Conservation (phyloP, 2,797 vertebrate species). For the Menidia menidia region DNA sequence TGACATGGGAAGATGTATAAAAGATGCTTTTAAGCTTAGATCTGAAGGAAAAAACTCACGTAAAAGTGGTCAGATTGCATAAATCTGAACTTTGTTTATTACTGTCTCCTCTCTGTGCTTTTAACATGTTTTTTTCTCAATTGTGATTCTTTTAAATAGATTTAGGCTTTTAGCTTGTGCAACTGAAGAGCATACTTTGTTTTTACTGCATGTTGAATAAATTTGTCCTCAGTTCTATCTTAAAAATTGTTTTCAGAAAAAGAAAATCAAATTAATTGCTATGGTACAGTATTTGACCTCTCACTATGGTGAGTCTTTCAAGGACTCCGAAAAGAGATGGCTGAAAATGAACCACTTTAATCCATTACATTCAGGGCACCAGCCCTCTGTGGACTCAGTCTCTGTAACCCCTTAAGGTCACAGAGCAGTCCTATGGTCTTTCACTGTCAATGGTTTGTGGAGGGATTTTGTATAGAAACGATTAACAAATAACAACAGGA, state of each 20-base stretch:
- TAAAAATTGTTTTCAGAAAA: background rate
- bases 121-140: conserved; percentile 17
- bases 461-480: conserved; percentile 3
- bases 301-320: conserved; percentile 9
- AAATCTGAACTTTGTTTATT: background rate
- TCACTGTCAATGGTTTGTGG: too few relatives aligned
- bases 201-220: conserved; percentile 29
- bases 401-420: conserved; percentile 25
- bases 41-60: background rate
- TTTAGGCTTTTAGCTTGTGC: conserved; percentile 58
- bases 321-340: conserved; percentile 31
- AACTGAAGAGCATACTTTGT: conserved; percentile 59
- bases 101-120: conserved; percentile 14
- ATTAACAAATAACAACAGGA: too few relatives aligned
- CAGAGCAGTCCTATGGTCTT: conserved; percentile 31
- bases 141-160: conserved; percentile 28
- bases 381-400: conserved; percentile 30
- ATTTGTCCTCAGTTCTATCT: conserved; percentile 34
- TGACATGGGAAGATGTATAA: conserved; percentile 12
- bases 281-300: conserved; percentile 25
- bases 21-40: conserved; percentile 1
- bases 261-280: conserved; percentile 28
- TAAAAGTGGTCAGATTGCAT: background rate
- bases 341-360: conserved; percentile 41
- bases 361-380: conserved; percentile 41